phyloP scores from a whole-genome alignment of 1,140 invertebrate species.

The Drosophila obscura region DNA sequence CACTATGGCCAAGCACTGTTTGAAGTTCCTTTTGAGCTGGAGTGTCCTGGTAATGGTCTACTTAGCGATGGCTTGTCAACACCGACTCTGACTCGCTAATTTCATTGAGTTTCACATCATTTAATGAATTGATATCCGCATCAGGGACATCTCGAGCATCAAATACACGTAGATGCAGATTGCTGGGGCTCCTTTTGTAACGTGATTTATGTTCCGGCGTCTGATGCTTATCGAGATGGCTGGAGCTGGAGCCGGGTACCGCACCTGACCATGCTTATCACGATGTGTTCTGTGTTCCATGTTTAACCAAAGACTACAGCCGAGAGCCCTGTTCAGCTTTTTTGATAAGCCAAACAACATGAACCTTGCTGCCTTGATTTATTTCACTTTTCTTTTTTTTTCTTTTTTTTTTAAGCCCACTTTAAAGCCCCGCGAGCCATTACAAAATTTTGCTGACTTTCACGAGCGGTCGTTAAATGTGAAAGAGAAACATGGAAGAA shows the following conservation, averaged over 20 bases:
- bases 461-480: slow-evolving; percentile 31
- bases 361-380: slow-evolving; percentile 59
- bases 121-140: slow-evolving; percentile 78
- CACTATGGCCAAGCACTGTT: slow-evolving; percentile 30
- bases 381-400: slow-evolving; percentile 38
- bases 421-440: slow-evolving; percentile 45
- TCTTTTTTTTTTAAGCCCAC: slow-evolving; percentile 43
- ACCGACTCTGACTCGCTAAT: slow-evolving; percentile 41
- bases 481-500: slow-evolving; percentile 6
- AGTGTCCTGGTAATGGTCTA: slow-evolving; percentile 46
- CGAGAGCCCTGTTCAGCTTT: slow-evolving; percentile 25
- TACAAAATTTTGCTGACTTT: slow-evolving; percentile 56
- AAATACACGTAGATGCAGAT: slow-evolving; percentile 45
- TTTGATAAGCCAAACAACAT: slow-evolving; percentile 61
- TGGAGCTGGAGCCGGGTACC: slow-evolving; percentile 26
- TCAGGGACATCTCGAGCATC: slow-evolving; percentile 40
- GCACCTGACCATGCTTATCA: slow-evolving; percentile 57
- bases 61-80: slow-evolving; percentile 51
- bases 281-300: slow-evolving; percentile 24
- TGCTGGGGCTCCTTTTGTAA: slow-evolving; percentile 29
- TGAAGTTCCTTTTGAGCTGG: slow-evolving; percentile 64
- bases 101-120: slow-evolving; percentile 64
- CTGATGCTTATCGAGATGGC: slow-evolving; percentile 58
- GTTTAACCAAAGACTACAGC: slow-evolving; percentile 16
- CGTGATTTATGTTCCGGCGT: slow-evolving; percentile 63